Base-by-base conservation (phyloP, 2,888 invertebrate genomes). In the Leptopterna dolabrata region DNA sequence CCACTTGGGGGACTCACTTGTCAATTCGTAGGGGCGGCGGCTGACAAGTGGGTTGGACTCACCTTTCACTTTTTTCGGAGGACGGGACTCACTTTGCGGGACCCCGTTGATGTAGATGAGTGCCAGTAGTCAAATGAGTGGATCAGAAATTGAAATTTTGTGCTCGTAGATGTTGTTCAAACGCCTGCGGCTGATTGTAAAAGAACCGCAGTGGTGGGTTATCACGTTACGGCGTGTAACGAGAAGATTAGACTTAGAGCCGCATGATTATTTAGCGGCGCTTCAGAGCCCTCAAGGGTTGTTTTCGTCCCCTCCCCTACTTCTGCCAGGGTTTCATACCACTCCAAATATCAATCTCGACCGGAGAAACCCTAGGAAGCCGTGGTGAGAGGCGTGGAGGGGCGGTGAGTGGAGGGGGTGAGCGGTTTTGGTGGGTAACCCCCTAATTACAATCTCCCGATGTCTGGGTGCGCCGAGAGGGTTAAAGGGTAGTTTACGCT, bases 251-350 rank as follows among this genome's bases (percentile, higher is more conserved):
- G 78, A 45, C 78, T 78, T 78, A 78, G 78, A 78, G 78, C 45
- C 78, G 27, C 78, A 78, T 78, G 78, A 78, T 78, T 78, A 78
- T 78, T 78, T 78, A 78, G 78, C 45, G 78, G 78, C 78, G 78
- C 45, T 45, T 43, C 9, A 45, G 78, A 78, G 45, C 45, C 78
- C 78, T 27, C 27, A 3, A 43, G 73, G 73, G 45, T 43, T 78
- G 78, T 78, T 78, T 78, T 78, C 45, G 6, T 7, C 76, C 76
- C 76, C 76, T 27, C 29, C 6, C 78, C 19, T n/a, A 7, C 27
- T 27, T 1, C 3, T 0, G 2, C n/a, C n/a, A 29, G 36, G 73
- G 36, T 16, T 73, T 73, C 36, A 9, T 36, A 30, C 36, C 73
- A 36, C 78, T 45, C 78, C 45, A 78, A 78, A 78, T 78, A 78